These are phyloP conservation scores for Homarus gammarus DNA, from an alignment of 2,888 invertebrate species.

Conservation along the genomic window DNA sequence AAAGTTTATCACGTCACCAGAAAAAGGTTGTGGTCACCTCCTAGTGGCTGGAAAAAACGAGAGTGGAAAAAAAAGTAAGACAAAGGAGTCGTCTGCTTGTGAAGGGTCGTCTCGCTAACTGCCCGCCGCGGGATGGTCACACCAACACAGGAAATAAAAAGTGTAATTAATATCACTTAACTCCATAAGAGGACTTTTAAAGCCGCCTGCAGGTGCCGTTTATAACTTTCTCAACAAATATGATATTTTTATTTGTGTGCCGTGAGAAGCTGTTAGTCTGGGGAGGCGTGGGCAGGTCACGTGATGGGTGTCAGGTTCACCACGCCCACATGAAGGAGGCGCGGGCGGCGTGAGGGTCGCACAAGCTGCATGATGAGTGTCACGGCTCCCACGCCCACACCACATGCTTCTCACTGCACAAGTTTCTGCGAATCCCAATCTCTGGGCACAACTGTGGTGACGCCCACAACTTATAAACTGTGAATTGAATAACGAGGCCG, in stretches of 20 bases:
- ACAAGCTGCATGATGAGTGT: not conserved
- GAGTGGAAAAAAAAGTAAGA: not conserved
- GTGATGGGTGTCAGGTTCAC: not conserved
- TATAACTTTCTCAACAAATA: not conserved
- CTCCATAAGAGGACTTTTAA: not conserved
- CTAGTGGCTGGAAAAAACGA: not conserved
- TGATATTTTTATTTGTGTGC: too few species aligned
- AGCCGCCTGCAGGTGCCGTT: not conserved
- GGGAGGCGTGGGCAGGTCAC: not conserved
- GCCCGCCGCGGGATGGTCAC: not conserved
- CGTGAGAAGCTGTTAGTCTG: not conserved
- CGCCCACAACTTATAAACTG: too few species aligned
- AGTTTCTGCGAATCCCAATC: too few species aligned
- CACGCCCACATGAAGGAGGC: not conserved
- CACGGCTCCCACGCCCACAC: not conserved
- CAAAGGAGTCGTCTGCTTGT: not conserved
- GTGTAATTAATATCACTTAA: not conserved
- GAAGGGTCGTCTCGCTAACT: not conserved
- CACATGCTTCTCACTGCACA: not conserved
- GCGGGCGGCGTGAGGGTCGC: not conserved
- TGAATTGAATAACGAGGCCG: too few species aligned
- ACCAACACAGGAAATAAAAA: not conserved
- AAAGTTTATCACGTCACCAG: not conserved
- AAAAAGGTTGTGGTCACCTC: slow-evolving; percentile 1
- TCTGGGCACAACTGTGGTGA: too few species aligned